Conservation (phyloP, 2,888 invertebrate genomes). For the Bombylius discolor region DNA sequence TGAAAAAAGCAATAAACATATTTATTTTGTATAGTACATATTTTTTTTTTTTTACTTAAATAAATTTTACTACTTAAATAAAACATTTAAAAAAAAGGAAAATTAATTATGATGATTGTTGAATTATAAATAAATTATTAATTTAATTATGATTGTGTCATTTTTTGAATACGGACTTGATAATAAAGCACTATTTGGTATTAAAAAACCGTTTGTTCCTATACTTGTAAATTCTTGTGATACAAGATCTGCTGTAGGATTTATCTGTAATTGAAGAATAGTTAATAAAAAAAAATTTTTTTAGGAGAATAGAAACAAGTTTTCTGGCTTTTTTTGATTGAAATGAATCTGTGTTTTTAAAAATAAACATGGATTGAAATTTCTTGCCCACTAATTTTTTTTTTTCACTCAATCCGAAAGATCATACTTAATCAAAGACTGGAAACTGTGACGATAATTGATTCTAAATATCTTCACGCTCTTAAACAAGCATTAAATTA, state of each 20-base stretch:
- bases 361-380: too few relatives aligned
- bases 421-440: too few relatives aligned
- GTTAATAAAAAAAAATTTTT: slow-evolving; percentile 2
- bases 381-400: too few relatives aligned
- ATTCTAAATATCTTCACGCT: too few relatives aligned
- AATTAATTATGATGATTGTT: slow-evolving; percentile 3
- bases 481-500: too few relatives aligned
- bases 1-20: too few relatives aligned
- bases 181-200: slow-evolving; percentile 39
- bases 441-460: too few relatives aligned
- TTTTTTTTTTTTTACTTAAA: not conserved
- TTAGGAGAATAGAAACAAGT: not conserved
- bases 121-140: slow-evolving; percentile 40
- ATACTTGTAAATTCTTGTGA: slow-evolving; percentile 31
- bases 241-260: slow-evolving; percentile 26
- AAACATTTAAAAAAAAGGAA: not conserved
- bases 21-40: not conserved
- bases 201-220: slow-evolving; percentile 35
- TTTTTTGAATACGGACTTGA: slow-evolving; percentile 37
- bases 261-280: slow-evolving; percentile 15
- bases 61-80: not conserved
- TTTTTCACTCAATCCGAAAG: too few relatives aligned
- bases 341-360: too few relatives aligned
- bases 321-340: too few relatives aligned
- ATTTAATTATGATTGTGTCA: slow-evolving; percentile 40